Base-by-base conservation (phyloP, 2,888 invertebrate genomes). In the Apamea crenata region DNA sequence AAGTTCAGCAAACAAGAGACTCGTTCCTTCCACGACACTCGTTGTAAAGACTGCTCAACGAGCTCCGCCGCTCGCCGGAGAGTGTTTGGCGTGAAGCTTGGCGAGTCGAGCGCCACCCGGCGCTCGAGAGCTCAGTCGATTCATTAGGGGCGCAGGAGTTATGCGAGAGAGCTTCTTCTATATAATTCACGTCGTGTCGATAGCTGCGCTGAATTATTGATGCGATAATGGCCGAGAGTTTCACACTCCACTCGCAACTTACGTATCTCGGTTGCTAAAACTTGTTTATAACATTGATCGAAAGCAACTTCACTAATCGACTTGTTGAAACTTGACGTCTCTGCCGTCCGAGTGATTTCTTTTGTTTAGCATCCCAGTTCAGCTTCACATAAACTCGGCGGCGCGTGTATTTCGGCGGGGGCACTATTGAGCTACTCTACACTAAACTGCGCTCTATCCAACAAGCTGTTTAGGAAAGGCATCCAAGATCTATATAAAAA, bases 161-260 rank as follows among this genome's bases (percentile, higher is more conserved):
- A 56, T 47, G 50, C 29, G 36, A n/a, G 16, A 44, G 56, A 53
- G 25, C 29, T 56, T 32, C 47, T 68, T n/a, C 32, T 74, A n/a
- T 74, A 59, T 61, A 56, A 66, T 66, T 59, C 69, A 74, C 56
- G 66, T 59, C 18, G 71, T 50, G 47, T 77, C 53, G 63, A 68
- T 40, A 47, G 71, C 53, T n/a, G 32, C 21, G 72, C 61, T 82
- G 63, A 82, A 82, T 77, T n/a, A 68, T 82, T 73, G 29, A 77
- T 72, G 68, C 68, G 68, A 61, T 47, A 36, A 68, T 56, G 56
- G 40, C 40, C 29, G 36, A 56, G 7, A n/a, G 25, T 56, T 68
- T 67, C 36, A 50, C 77, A 47, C 66, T 50, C 75, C n/a, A 32
- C 67, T 77, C 63, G 47, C 67, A 36, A 63, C 56, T 71, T 61